Conservation (phyloP, 2,113 vertebrate genomes). For the Baryphthengus martii region DNA sequence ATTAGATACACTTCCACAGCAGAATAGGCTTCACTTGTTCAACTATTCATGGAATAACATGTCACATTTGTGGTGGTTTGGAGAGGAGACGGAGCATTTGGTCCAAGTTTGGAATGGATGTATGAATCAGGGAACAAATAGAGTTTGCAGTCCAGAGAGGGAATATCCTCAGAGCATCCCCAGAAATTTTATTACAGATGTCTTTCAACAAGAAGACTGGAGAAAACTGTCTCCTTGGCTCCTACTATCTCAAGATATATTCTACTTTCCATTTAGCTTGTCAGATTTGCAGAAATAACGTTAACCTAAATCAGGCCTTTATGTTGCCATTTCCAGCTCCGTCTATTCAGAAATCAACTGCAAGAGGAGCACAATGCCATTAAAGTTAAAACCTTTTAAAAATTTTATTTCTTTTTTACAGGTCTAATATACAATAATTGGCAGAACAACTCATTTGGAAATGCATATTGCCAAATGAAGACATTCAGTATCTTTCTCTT, state of each 20-base stretch:
- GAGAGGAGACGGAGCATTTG: neutral
- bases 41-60: neutral
- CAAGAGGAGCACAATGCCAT: neutral
- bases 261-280: neutral
- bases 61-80: constrained; percentile 5
- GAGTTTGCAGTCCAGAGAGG: neutral
- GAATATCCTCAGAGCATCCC: constrained; percentile 13
- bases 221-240: constrained; percentile 13
- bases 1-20: neutral
- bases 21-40: neutral
- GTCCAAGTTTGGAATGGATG: neutral
- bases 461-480: neutral
- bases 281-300: constrained; percentile 10
- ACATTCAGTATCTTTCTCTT: constrained; percentile 16
- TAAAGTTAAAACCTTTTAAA: constrained; percentile 33
- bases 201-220: neutral
- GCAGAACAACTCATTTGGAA: constrained; percentile 19
- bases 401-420: constrained; percentile 29
- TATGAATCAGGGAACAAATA: neutral
- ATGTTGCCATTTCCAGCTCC: neutral
- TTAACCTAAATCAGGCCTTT: neutral
- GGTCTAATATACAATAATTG: constrained; percentile 17
- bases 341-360: neutral
- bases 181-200: neutral
- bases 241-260: neutral